Percentiles rank a stretch among this genome's conserved stretches.
phyloP scores from a whole-genome alignment of 1,140 invertebrate genomes.

The Aphelenchoides fujianensis region DNA sequence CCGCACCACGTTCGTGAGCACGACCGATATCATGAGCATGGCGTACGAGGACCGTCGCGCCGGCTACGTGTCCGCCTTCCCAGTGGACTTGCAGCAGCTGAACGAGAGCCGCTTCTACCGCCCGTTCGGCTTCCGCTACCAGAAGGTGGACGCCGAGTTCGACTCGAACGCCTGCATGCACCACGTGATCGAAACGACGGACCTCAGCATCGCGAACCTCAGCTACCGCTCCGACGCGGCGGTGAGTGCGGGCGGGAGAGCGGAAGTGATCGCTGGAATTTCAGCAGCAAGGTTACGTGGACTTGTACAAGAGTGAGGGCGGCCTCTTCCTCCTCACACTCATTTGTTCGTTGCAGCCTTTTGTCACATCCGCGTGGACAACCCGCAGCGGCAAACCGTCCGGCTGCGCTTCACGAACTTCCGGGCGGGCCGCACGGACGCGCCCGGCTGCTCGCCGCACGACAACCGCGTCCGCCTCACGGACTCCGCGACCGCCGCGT shows the following conservation, averaged over 20 bases:
- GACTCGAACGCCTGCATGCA: constrained; percentile 38
- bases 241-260: not conserved
- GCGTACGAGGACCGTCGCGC: constrained; percentile 28
- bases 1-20: constrained; percentile 41
- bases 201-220: constrained; percentile 17
- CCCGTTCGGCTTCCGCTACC: constrained; percentile 19
- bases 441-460: constrained; percentile 4
- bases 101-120: constrained; percentile 23
- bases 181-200: constrained; percentile 29
- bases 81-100: constrained; percentile 14
- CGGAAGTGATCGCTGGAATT: too few relatives aligned
- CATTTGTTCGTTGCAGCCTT: constrained; percentile 40
- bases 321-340: too few relatives aligned
- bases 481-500: constrained; percentile 22
- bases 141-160: constrained; percentile 32
- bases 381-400: constrained; percentile 42
- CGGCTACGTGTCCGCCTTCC: constrained; percentile 4
- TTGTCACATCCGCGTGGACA: constrained; percentile 48
- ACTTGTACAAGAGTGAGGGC: too few relatives aligned
- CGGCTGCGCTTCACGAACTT: constrained; percentile 42
- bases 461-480: constrained; percentile 34
- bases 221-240: not conserved
- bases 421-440: constrained; percentile 23
- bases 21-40: constrained; percentile 41
- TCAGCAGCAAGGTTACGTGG: too few relatives aligned